Evolutionary conservation across 2,797 vertebrate genomes (phyloP), one percentile per base, ranked within the genome.

Genomic region (Micrastur ruficollis): DNA sequence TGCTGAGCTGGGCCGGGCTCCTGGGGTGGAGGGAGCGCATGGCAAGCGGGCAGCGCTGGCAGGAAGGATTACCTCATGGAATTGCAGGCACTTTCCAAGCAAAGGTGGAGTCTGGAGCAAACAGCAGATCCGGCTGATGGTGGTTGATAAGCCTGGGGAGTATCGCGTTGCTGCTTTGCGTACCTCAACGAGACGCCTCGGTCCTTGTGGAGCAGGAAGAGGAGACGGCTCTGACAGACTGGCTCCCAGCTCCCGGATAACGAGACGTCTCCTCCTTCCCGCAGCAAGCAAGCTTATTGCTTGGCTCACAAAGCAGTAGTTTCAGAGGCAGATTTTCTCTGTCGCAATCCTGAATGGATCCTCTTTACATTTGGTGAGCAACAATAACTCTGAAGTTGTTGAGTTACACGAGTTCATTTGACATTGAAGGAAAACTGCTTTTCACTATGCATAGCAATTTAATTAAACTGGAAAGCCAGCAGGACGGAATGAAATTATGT

Each of bases 101-200:
- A 40, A 79, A 95, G 93, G 94, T 81, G 95, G 94, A 93, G 96
- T 55, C 94, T 81, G 88, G 68, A 95, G 85, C 85, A 58, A 93
- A 81, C 65, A 52, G 68, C 81, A 93, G 93, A 94, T 94, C 27
- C 87, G 74, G 56, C 56, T 61, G 95, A 97, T 95, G 79, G 88
- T 0, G 52, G 90, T 0, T 42, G 88, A 90, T 90, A 84, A 93
- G 76, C 50, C 56, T 0, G 14, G 66, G 61, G 87, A 93, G 85
- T 81, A 83, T 93, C 56, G 18, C 44, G 3, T 73, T 47, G 85
- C 91, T 80, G 85, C 81, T 83, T 38, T 85, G 92, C 68, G 9
- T 80, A 56, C 59, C 90, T 78, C 79, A 26, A 5, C 44, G 91
- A 79, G 82, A 65, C 34, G 59, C 85, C 88, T 72, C 46, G 7